These are phyloP conservation scores for Globicephala melas DNA, from an alignment of 2,113 vertebrate genomes.

Conservation along the genomic window DNA sequence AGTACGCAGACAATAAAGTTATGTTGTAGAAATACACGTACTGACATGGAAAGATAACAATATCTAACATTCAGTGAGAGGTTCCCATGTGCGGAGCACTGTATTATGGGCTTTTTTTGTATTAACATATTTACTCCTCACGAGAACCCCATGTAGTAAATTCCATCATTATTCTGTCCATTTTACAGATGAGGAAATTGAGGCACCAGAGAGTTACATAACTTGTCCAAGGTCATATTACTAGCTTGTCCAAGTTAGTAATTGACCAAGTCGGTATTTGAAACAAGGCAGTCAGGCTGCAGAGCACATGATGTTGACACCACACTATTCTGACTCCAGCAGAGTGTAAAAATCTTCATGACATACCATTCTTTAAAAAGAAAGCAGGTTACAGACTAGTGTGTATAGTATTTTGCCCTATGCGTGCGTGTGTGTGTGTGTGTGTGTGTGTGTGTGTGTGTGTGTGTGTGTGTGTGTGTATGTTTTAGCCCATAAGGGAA, in stretches of 20 bases:
- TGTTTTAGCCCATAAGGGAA: neutral
- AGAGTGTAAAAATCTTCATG: neutral
- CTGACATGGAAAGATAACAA: neutral
- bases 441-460: no score
- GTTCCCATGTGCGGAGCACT: neutral
- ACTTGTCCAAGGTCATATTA: neutral
- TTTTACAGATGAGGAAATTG: conserved; percentile 34
- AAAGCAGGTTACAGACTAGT: neutral
- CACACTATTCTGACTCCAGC: neutral
- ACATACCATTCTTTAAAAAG: neutral
- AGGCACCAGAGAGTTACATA: neutral
- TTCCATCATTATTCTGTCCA: neutral
- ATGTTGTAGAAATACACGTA: neutral
- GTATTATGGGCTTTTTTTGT: neutral
- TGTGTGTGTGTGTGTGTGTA: neutral
- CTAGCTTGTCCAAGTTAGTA: neutral
- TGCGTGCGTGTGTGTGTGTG: no score
- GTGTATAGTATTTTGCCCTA: neutral
- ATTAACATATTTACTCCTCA: neutral
- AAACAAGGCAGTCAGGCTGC: neutral
- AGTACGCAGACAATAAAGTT: neutral
- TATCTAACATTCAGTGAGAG: neutral
- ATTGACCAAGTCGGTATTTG: neutral
- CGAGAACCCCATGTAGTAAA: neutral
- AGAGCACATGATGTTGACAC: neutral